Evolutionary conservation across 2,113 vertebrate genomes (phyloP).

Genomic region (Agapornis roseicollis): DNA sequence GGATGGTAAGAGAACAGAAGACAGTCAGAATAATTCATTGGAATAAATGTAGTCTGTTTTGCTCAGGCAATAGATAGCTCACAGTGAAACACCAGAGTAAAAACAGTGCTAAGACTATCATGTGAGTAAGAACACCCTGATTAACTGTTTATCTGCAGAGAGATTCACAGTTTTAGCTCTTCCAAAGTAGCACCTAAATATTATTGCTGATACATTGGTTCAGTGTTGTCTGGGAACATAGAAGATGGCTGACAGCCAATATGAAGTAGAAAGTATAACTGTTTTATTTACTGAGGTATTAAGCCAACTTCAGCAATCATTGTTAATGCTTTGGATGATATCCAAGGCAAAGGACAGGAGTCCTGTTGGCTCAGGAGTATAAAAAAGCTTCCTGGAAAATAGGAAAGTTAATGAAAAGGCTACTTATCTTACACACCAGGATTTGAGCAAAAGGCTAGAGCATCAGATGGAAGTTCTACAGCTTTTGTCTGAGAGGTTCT

Average conservation of each 20-base stretch:
- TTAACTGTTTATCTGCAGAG: not conserved
- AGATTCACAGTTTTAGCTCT: not conserved
- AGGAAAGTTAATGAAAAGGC: constrained; percentile 5
- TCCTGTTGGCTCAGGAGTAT: not conserved
- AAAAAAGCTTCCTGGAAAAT: constrained; percentile 19
- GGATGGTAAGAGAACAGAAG: not conserved
- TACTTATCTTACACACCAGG: not conserved
- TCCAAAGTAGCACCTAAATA: not conserved
- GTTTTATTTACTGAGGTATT: constrained; percentile 35
- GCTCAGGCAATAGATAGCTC: not conserved
- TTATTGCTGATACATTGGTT: not conserved
- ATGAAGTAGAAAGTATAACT: constrained; percentile 15
- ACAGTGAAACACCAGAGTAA: not conserved
- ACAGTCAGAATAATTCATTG: not conserved
- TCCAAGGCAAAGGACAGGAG: not conserved
- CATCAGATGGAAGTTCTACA: not conserved
- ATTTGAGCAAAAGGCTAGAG: not conserved
- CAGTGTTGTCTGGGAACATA: not conserved
- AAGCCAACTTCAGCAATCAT: constrained; percentile 9
- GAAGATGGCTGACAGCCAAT: not conserved
- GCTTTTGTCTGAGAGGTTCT: not conserved
- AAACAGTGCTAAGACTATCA: not conserved
- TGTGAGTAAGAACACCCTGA: not conserved
- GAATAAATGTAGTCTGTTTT: not conserved
- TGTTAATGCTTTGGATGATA: constrained; percentile 16